Evolutionary conservation across 2,113 vertebrate species (phyloP).

Genomic region (Clarias gariepinus): DNA sequence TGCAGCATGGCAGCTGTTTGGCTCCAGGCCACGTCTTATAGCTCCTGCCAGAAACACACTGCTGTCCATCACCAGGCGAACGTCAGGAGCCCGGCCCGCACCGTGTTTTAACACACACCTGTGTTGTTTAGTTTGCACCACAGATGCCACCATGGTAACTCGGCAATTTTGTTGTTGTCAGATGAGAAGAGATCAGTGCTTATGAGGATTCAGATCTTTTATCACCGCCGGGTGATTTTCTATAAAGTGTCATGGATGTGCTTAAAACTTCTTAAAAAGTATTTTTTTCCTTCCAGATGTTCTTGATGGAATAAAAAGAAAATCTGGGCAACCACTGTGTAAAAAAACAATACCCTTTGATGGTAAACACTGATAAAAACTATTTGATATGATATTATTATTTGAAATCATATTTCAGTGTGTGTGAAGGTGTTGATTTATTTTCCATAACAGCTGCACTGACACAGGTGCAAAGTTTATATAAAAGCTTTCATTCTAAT

Average conservation of each 20-base stretch:
- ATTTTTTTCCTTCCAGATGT: neutral
- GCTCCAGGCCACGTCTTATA: slow-evolving; percentile 4
- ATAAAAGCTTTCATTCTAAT: neutral
- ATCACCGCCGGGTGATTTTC: neutral
- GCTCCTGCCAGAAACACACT: neutral
- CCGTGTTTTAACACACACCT: neutral
- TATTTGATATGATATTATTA: neutral
- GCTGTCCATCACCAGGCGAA: neutral
- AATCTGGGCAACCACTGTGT: neutral
- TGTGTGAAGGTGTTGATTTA: neutral
- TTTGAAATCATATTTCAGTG: neutral
- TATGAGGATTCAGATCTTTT: neutral
- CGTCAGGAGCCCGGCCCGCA: neutral
- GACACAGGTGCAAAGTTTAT: neutral
- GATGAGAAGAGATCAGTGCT: neutral
- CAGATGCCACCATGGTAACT: neutral
- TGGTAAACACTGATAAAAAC: neutral
- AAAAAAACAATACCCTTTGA: neutral
- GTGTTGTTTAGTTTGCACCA: neutral
- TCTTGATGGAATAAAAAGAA: neutral
- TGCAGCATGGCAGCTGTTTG: slow-evolving; percentile 21
- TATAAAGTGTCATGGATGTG: neutral
- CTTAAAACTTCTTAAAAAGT: neutral
- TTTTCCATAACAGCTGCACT: neutral
- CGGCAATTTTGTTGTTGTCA: neutral